Percentiles rank a stretch among this genome's conserved stretches.
Evolutionary conservation across 2,888 invertebrate species (phyloP).

Genomic region (Deilephila elpenor): DNA sequence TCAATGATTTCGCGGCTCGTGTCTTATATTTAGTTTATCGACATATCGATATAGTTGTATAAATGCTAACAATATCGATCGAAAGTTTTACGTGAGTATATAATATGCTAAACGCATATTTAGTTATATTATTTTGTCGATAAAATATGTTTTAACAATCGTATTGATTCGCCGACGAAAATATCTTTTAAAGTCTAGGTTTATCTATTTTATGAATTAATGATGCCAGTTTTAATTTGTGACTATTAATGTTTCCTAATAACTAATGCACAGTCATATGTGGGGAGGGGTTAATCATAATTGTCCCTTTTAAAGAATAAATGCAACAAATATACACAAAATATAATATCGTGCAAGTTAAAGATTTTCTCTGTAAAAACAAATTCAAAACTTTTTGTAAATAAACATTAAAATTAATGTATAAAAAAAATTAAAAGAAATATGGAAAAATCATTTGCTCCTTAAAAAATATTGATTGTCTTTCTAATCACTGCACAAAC

Average conservation of each 20-base stretch:
- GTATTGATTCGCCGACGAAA: background rate
- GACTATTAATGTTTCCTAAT: slow-evolving; percentile 17
- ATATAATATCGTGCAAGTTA: slow-evolving; percentile 38
- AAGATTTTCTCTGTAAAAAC: slow-evolving; percentile 34
- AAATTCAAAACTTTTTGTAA: slow-evolving; percentile 18
- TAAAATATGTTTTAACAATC: background rate
- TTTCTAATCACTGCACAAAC: slow-evolving; percentile 6
- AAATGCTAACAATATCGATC: slow-evolving; percentile 6
- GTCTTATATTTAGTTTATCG: slow-evolving; percentile 19
- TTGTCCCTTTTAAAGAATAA: slow-evolving; percentile 62
- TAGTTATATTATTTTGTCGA: background rate
- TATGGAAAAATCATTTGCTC: slow-evolving; percentile 9
- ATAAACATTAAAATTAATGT: slow-evolving; percentile 26
- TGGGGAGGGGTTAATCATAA: slow-evolving; percentile 37
- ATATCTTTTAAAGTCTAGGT: background rate
- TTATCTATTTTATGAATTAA: background rate
- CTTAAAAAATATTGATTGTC: slow-evolving; percentile 18
- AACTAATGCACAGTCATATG: slow-evolving; percentile 49
- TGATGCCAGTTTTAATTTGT: slow-evolving; percentile 27
- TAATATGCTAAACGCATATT: background rate
- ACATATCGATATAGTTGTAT: slow-evolving; percentile 18
- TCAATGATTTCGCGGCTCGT: slow-evolving; percentile 1
- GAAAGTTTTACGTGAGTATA: background rate
- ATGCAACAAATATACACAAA: slow-evolving; percentile 80
- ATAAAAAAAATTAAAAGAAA: slow-evolving; percentile 22